Percentiles rank a stretch among this genome's conserved stretches.
phyloP scores from a whole-genome alignment of 1,140 invertebrate genomes.

The Sitodiplosis mosellana region DNA sequence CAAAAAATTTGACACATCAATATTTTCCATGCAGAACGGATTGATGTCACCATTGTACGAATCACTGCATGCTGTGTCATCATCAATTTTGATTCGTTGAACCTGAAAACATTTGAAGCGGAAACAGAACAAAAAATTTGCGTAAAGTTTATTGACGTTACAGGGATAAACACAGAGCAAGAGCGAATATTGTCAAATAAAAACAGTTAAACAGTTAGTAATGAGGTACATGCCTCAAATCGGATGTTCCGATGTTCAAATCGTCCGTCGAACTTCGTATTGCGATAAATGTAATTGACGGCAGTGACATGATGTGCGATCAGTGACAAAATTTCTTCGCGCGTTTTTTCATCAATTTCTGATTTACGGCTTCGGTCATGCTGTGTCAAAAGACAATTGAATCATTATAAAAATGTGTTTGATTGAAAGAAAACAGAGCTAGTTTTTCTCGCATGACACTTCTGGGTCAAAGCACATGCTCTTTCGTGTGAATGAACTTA shows the following conservation, averaged over 20 bases:
- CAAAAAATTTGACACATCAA: constrained; percentile 97
- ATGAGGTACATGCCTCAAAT: constrained; percentile 69
- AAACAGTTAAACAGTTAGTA: constrained; percentile 4
- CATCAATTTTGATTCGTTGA: constrained; percentile 55
- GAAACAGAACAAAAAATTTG: no score
- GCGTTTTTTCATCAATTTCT: constrained; percentile 62
- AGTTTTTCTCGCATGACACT: no score
- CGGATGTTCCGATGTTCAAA: constrained; percentile 82
- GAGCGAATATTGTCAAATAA: not conserved
- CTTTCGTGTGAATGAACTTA: constrained; percentile 28
- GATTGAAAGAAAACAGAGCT: no score
- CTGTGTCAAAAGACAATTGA: constrained; percentile 23
- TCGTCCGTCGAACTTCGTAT: constrained; percentile 80
- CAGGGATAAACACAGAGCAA: no score
- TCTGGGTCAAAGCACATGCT: no score
- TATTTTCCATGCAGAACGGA: constrained; percentile 92
- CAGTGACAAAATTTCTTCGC: constrained; percentile 91
- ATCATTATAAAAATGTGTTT: not conserved
- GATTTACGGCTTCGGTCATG: constrained; percentile 40
- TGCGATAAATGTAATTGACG: constrained; percentile 93
- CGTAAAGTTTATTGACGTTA: no score
- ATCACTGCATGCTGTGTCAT: constrained; percentile 57
- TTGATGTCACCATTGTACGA: constrained; percentile 52
- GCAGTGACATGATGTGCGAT: constrained; percentile 97
- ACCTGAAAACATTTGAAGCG: constrained; percentile 17